phyloP scores from a whole-genome alignment of 2,888 invertebrate genomes.

The Drosophila sordidula region DNA sequence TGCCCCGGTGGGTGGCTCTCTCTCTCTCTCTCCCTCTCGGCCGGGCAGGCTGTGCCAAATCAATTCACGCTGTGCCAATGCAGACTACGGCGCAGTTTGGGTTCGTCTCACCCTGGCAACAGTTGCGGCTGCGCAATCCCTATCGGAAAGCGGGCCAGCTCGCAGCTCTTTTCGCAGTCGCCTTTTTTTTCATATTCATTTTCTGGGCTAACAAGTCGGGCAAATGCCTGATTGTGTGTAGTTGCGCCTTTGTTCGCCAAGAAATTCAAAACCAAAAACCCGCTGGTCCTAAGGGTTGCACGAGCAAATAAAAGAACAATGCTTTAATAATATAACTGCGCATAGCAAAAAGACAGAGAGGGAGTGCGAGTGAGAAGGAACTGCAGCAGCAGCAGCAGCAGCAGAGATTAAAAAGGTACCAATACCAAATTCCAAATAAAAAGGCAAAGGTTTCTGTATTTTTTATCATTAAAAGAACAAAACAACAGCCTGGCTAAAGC shows the following conservation, averaged over 20 bases:
- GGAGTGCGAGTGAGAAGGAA: constrained; percentile 1
- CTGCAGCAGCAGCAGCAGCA: constrained; percentile 1
- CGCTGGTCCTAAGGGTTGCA: constrained; percentile 64
- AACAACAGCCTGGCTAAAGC: constrained; percentile 48
- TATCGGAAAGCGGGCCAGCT: constrained; percentile 7
- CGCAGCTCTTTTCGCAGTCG: constrained; percentile 68
- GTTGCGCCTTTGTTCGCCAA: constrained; percentile 60
- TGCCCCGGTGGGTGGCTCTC: constrained; percentile 35
- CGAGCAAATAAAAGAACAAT: constrained; percentile 66
- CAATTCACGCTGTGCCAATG: constrained; percentile 71
- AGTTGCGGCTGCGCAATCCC: constrained; percentile 65
- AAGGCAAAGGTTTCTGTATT: constrained; percentile 74
- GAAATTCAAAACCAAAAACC: constrained; percentile 76
- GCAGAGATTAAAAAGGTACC: constrained; percentile 78
- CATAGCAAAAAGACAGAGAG: constrained; percentile 32
- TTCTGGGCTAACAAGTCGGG: constrained; percentile 54
- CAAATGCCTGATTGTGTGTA: constrained; percentile 26
- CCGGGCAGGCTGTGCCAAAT: constrained; percentile 61
- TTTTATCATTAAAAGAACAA: constrained; percentile 78
- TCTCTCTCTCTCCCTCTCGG: no score
- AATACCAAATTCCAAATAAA: constrained; percentile 80
- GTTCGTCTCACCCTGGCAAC: constrained; percentile 56
- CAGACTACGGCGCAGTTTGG: constrained; percentile 32
- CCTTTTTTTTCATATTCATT: neutral
- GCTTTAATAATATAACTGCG: constrained; percentile 72